Conservation (phyloP, 2,113 vertebrate genomes). For the Accipiter virgatus region DNA sequence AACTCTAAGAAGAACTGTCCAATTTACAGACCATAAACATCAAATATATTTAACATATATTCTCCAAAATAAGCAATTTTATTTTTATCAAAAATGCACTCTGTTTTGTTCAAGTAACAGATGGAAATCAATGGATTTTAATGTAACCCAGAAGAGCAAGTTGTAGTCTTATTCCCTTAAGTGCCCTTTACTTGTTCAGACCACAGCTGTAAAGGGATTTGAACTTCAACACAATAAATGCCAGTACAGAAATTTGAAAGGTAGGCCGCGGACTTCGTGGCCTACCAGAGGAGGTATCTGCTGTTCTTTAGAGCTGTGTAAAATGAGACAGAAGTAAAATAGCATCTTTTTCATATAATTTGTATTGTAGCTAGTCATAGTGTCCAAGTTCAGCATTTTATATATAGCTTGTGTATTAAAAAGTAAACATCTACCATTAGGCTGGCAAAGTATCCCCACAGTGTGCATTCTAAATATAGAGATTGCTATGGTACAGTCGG, state of each 20-base stretch:
- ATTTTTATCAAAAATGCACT: slow-evolving; percentile 44
- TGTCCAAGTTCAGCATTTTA: not conserved
- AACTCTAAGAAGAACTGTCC: not conserved
- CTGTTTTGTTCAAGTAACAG: slow-evolving; percentile 18
- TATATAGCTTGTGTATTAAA: not conserved
- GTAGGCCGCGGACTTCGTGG: not conserved
- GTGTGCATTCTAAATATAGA: slow-evolving; percentile 2
- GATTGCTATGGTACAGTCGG: not conserved
- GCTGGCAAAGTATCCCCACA: not conserved
- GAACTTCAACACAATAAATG: slow-evolving; percentile 24
- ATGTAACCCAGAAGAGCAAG: slow-evolving; percentile 33
- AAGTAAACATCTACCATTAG: not conserved
- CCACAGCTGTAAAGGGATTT: slow-evolving; percentile 50
- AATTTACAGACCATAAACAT: slow-evolving; percentile 8
- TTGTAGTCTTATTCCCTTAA: slow-evolving; percentile 22
- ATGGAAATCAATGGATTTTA: slow-evolving; percentile 51
- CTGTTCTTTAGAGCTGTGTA: not conserved
- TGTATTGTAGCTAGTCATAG: not conserved
- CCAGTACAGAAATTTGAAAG: not conserved
- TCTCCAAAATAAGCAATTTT: slow-evolving; percentile 40
- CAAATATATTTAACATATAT: not conserved
- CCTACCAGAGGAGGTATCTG: not conserved
- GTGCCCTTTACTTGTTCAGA: slow-evolving; percentile 44
- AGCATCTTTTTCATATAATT: not conserved
- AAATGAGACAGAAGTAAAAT: slow-evolving; percentile 5